Base-by-base conservation (phyloP, 2,888 invertebrate genomes). In the Leucophora obtusa region DNA sequence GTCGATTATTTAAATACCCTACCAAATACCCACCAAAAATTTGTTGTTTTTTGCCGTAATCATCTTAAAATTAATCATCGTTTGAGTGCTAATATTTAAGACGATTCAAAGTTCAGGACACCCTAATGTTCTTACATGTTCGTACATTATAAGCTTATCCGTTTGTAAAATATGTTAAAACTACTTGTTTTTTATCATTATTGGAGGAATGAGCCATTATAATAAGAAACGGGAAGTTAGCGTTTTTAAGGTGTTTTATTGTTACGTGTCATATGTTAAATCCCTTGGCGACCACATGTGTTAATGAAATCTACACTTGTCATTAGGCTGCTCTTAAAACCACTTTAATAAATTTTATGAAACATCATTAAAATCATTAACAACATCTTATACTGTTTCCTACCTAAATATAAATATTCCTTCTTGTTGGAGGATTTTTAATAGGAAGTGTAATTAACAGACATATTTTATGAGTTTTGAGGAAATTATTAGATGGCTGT, bases 251-350 rank as follows among this genome's bases (percentile, higher is more conserved):
- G 72, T 80, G 82, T 83, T 82, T 78, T 82, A 82, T 82, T 82
- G 77, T 71, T 66, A 84, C 80, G 83, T 83, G 76, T 82, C 82
- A 74, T 82, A 77, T 79, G 75, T 74, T 68, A 79, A 82, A 83
- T 87, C 84, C 85, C 87, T 82, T 86, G 85, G 85, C 85, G 87
- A 88, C 87, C 87, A 75, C 85, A 86, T 82, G 76, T 83, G 81
- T 68, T 81, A 81, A 81, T 77, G 77, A 81, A 77, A 81, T 81
- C 77, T 77, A 81, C 81, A 77, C 81, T 81, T 81, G 81, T 81
- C 73, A 81, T 81, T 77, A 81, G 81, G 81, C 81, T 70, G 81
- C 81, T 70, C 11, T 47, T 56, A 51, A 70, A 73, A 81, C 81
- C 81, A 58, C 77, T 74, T 77, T 77, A 70, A 81, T 77, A 81